A percentile compares a stretch with the other conserved stretches of the same genome.
These are phyloP conservation scores for Pseudonaja textilis DNA, from an alignment of 2,113 vertebrate genomes.

Conservation along the genomic window DNA sequence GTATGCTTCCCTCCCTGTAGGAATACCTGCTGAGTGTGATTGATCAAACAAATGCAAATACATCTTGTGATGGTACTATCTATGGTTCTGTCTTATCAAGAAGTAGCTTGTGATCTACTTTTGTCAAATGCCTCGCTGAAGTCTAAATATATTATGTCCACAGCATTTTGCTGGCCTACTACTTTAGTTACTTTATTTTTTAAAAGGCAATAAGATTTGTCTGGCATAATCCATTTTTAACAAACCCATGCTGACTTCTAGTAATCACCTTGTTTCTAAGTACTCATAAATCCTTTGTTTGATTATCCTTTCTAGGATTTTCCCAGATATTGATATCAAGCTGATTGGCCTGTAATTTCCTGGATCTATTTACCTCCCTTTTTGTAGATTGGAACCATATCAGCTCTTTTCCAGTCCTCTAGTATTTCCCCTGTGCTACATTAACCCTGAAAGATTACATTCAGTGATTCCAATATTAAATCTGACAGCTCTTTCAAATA, in stretches of 20 bases:
- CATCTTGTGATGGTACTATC: neutral
- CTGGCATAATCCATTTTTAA: neutral
- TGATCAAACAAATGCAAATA: no score
- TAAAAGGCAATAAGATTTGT: neutral
- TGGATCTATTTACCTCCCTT: neutral
- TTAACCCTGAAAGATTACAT: neutral
- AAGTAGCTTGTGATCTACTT: neutral
- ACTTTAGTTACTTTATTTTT: neutral
- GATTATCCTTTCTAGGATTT: neutral
- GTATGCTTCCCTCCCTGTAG: no score
- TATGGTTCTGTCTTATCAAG: neutral
- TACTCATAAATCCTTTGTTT: neutral
- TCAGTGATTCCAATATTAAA: neutral
- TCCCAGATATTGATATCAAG: neutral
- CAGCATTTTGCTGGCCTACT: neutral
- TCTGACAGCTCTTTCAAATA: neutral
- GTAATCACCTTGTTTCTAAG: neutral
- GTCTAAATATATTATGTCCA: neutral
- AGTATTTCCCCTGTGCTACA: neutral
- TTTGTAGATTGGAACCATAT: neutral
- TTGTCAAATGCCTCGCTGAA: neutral
- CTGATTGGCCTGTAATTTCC: no score
- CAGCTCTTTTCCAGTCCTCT: neutral
- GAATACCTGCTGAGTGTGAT: no score
- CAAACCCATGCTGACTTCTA: neutral